Evolutionary conservation across 1,140 invertebrate genomes (phyloP), one percentile per base, ranked within the genome.

Genomic region (Eriocheir sinensis): DNA sequence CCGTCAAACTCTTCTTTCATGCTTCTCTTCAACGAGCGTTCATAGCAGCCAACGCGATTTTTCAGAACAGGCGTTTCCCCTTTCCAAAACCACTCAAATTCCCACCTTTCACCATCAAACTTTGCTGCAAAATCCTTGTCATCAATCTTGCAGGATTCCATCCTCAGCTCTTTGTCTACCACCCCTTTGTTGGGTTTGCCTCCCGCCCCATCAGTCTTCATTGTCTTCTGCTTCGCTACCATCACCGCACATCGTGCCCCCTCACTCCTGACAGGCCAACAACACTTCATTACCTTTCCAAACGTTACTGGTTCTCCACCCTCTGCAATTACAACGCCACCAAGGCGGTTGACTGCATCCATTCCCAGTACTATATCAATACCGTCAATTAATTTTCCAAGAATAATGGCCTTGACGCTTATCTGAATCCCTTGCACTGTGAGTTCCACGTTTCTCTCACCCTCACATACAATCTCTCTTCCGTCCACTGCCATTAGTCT

Each of bases 291-390:
- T 40, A 27, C 32, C 12, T 40, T 41, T 72, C 53, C 27, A 38
- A 81, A 30, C 27, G 36, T 41, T 21, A 6, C 91, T 41, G 44
- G 44, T 48, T 40, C 12, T 81, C 38, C 12, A 36, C 32, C 41
- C n/a, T n/a, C n/a, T 79, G 21, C 40, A 30, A 81, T n/a, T 30
- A 41, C 17, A 30, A 92, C 91, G 12, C 72, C 91, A 81, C 72
- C 91, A 32, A 92, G 79, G 9, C 6, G 91, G 17, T 40, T 92
- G 41, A 92, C 80, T 41, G 80, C 91, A 80, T 92, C 91, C 72
- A 92, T 92, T 40, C 60, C 91, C 21, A 92, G 2, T n/a, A 92
- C 79, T 40, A 92, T 21, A n/a, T 92, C 38, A 30, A 92, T 81
- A 30, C 36, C 30, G 48, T 90, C 41, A 53, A 90, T n/a, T 27